Conservation (phyloP, 2,888 invertebrate genomes). For the Deladenus siricidicola region DNA sequence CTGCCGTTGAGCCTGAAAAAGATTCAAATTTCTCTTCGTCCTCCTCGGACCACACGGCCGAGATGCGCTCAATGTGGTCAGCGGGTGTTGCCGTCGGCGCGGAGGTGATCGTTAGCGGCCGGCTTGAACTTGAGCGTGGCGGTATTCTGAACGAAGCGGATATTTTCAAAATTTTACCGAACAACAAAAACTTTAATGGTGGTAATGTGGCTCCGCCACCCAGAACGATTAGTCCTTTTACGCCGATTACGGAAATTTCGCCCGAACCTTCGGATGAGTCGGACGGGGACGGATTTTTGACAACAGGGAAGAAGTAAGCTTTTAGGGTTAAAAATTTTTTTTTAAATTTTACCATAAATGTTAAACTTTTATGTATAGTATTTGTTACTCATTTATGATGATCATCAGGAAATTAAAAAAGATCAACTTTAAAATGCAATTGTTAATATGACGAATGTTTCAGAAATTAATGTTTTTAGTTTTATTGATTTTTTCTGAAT, state of each 20-base stretch:
- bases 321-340: no score
- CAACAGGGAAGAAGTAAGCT: no score
- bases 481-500: no score
- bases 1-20: background rate
- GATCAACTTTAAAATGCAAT: no score
- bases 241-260: slow-evolving; percentile 1
- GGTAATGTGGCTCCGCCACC: background rate
- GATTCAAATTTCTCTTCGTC: background rate
- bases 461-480: no score
- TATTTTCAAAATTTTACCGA: background rate
- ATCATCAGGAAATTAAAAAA: no score
- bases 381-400: no score
- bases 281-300: no score
- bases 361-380: no score
- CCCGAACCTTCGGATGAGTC: background rate
- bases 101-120: background rate
- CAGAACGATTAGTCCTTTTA: slow-evolving; percentile 5
- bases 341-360: no score
- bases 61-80: background rate
- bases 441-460: no score
- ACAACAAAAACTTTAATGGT: background rate
- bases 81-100: background rate
- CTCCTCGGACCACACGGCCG: background rate
- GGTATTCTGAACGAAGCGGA: background rate
- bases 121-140: background rate